A percentile compares a stretch with the other conserved stretches of the same genome.
Evolutionary conservation across 2,113 vertebrate genomes (phyloP).

Genomic region (Daubentonia madagascariensis): DNA sequence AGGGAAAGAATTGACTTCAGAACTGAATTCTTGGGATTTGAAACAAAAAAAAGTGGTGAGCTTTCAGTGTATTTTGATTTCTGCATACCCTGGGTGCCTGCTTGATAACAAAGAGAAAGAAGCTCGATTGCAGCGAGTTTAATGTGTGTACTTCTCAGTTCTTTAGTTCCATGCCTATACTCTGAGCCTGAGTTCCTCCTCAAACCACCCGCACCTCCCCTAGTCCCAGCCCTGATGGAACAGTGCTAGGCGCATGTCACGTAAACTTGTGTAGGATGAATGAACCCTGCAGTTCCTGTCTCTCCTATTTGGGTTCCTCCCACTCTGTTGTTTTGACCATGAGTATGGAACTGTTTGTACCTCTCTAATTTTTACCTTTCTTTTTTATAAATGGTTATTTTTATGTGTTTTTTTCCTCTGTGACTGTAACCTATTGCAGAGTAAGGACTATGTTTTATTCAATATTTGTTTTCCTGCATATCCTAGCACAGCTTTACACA

Average conservation of each 20-base stretch:
- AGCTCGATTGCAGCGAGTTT: neutral
- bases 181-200: neutral
- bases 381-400: neutral
- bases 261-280: neutral
- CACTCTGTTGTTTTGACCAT: neutral
- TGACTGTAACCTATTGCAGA: neutral
- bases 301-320: neutral
- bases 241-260: neutral
- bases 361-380: neutral
- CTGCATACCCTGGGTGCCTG: neutral
- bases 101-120: neutral
- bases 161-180: neutral
- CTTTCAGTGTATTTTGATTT: conserved; percentile 13
- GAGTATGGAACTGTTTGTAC: neutral
- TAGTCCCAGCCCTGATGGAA: neutral
- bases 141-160: neutral
- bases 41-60: conserved; percentile 49
- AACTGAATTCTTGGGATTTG: conserved; percentile 36
- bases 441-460: neutral
- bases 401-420: neutral
- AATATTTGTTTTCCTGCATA: neutral
- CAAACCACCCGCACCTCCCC: too few species aligned
- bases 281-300: neutral
- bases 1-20: conserved; percentile 59
- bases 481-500: neutral